Evolutionary conservation across 2,888 invertebrate genomes (phyloP).

Genomic region (Aphidius colemani): DNA sequence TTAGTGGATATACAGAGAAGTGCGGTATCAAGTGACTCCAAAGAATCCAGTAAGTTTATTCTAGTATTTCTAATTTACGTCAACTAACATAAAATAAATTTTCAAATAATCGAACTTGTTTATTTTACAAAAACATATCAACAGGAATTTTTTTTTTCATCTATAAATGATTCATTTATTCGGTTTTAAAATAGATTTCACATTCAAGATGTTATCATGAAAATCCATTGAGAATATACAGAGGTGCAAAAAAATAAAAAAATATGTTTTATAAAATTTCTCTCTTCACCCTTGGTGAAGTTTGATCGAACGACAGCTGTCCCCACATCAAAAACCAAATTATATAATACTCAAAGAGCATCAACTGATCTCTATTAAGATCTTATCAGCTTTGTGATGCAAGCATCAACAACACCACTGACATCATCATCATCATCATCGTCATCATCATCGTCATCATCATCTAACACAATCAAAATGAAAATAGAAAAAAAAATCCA

Average conservation of each 20-base stretch:
- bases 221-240: neutral
- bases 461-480: neutral
- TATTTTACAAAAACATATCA: no score
- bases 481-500: no score
- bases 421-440: slow-evolving; percentile 30
- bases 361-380: slow-evolving; percentile 58
- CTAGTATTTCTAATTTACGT: slow-evolving; percentile 12
- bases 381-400: slow-evolving; percentile 50
- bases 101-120: no score
- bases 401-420: slow-evolving; percentile 31
- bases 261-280: no score
- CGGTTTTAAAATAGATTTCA: neutral
- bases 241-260: neutral
- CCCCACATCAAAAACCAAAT: slow-evolving; percentile 57
- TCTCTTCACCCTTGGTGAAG: slow-evolving; percentile 11
- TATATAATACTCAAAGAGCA: slow-evolving; percentile 54
- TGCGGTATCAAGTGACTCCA: slow-evolving; percentile 13
- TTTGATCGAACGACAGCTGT: slow-evolving; percentile 56
- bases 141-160: no score
- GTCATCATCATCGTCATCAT: slow-evolving; percentile 14
- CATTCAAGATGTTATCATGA: neutral
- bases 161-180: no score
- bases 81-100: no score
- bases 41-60: slow-evolving; percentile 13
- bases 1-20: slow-evolving; percentile 30